Base-by-base conservation (phyloP, 1,140 invertebrate genomes). In the Dryas iulia region DNA sequence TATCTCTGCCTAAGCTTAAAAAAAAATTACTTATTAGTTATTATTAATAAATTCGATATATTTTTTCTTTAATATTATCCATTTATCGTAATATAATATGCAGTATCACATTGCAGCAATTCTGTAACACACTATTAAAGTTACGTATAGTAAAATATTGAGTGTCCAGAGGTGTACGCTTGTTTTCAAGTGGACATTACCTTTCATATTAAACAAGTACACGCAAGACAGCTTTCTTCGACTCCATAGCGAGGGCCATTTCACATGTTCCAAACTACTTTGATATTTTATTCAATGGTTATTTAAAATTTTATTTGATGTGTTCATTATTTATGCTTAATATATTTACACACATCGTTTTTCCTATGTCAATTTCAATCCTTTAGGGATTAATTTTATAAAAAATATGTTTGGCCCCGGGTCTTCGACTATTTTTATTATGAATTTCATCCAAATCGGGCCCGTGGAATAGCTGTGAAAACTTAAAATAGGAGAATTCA, bases 181-280 rank as follows among this genome's bases (percentile, higher is more conserved):
- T 47, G 18, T 47, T 47, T 21, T 21, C 14, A 47, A 47, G 26
- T 59, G 28, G 57, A 56, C 53, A 14, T 31, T 59, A 31, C 30
- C 28, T 47, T 47, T 47, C 35, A 47, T 47, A 35, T 35, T 35
- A 47, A 47, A 47, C 39, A 47, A 21, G 39, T 21, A 47, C 21
- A 31, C 18, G 28, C 12, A 25, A 18, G 57, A 61, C 67, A 65
- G 71, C 71, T 72, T 72, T 72, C 71, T 69, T 61, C 65, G 47
- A 72, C 59, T 39, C 56, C 61, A 62, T 58, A 58, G 52, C 62
- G 61, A 66, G 54, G 56, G 59, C 28, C 69, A 64, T 61, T 66
- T 69, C 70, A 67, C 33, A 67, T 63, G 62, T 47, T 47, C 14
- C 18, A 47, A 47, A 47, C 39, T 47, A 21, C 18, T 21, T 2